Evolutionary conservation across 2,888 invertebrate genomes (phyloP).

Genomic region (Monoplex corrugatus): DNA sequence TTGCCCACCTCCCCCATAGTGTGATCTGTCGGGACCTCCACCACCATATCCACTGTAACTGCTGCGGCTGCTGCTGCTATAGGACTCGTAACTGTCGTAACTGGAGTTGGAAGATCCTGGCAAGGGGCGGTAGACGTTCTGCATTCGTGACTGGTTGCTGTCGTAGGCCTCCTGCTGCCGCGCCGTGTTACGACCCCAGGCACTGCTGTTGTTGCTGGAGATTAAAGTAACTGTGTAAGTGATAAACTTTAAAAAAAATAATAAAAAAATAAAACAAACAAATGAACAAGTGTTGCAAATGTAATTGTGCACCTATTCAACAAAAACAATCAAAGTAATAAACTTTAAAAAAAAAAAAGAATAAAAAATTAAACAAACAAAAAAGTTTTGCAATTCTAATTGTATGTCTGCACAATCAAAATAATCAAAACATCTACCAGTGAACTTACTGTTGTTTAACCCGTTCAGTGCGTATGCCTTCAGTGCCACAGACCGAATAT

Average conservation of each 20-base stretch:
- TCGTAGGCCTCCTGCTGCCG: conserved; percentile 11
- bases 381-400: no score
- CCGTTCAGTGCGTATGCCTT: no score
- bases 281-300: no score
- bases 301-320: no score
- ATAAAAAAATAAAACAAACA: not conserved
- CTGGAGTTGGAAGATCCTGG: not conserved
- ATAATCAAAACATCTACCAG: no score
- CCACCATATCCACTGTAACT: not conserved
- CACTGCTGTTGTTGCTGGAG: not conserved
- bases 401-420: no score
- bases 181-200: conserved; percentile 12
- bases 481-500: no score
- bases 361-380: no score
- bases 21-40: not conserved
- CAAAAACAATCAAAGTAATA: no score
- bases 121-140: not conserved
- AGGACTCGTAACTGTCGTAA: not conserved
- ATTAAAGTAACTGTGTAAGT: not conserved
- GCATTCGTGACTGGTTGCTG: not conserved
- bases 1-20: conserved; percentile 7
- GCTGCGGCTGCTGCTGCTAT: not conserved
- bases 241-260: not conserved
- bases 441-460: no score
- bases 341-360: no score